phyloP scores from a whole-genome alignment of 2,888 invertebrate genomes.

The Rhogogaster chlorosoma region DNA sequence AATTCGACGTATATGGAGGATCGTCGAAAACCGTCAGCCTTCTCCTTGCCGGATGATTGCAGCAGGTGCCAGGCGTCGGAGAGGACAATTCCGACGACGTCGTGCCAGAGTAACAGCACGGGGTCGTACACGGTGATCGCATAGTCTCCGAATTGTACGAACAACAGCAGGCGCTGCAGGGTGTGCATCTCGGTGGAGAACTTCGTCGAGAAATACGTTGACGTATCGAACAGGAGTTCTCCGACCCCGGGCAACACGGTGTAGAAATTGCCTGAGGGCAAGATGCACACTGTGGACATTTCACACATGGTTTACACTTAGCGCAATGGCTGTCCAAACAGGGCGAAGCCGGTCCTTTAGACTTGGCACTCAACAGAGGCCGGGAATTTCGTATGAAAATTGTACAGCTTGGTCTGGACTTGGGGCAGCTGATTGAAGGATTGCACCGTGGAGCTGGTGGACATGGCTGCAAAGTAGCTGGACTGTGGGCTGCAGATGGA shows the following conservation, averaged over 20 bases:
- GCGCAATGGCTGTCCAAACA: not conserved
- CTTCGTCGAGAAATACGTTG: not conserved
- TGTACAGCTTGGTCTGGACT: slow-evolving; percentile 13
- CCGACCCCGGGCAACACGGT: not conserved
- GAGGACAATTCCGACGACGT: slow-evolving; percentile 8
- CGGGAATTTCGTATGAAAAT: not conserved
- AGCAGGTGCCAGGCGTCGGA: slow-evolving; percentile 11
- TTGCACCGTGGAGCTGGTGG: not conserved
- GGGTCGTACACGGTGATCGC: not conserved
- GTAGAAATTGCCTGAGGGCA: not conserved
- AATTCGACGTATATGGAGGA: slow-evolving; percentile 61
- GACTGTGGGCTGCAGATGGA: not conserved
- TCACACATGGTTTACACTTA: not conserved
- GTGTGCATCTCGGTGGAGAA: slow-evolving; percentile 18
- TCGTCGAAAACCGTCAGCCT: slow-evolving; percentile 52
- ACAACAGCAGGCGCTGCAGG: slow-evolving; percentile 7
- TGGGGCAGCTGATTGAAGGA: slow-evolving; percentile 4
- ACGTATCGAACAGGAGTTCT: not conserved
- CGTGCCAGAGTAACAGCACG: slow-evolving; percentile 14
- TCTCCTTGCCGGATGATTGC: slow-evolving; percentile 40
- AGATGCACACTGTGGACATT: not conserved
- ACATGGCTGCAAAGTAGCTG: not conserved
- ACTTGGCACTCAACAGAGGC: not conserved
- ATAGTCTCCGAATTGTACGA: slow-evolving; percentile 3
- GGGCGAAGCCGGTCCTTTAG: not conserved